Conservation (phyloP, 2,888 invertebrate species). For the Blastobasis lacticolella region DNA sequence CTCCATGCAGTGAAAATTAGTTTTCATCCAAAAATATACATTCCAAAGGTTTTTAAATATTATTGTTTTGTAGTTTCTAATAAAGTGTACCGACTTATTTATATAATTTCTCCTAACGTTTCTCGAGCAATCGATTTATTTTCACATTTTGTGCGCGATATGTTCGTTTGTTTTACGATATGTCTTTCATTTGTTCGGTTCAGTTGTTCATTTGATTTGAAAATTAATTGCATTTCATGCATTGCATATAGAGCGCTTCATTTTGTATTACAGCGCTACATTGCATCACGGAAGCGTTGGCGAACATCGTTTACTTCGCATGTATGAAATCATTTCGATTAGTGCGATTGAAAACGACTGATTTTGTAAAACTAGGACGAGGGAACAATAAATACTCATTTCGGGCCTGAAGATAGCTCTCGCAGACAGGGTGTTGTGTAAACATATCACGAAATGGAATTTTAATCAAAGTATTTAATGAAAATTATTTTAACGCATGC, state of each 20-base stretch:
- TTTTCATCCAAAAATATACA: slow-evolving; percentile 30
- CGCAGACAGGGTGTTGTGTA: slow-evolving; percentile 56
- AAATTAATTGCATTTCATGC: too few relatives aligned
- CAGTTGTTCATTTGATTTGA: too few relatives aligned
- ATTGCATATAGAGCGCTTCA: too few relatives aligned
- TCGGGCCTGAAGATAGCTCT: slow-evolving; percentile 43
- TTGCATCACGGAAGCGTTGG: too few relatives aligned
- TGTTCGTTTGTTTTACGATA: too few relatives aligned
- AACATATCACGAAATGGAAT: slow-evolving; percentile 54
- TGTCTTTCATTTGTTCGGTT: too few relatives aligned
- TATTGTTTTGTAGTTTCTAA: slow-evolving; percentile 17
- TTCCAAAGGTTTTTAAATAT: slow-evolving; percentile 31
- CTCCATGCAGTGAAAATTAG: slow-evolving; percentile 31
- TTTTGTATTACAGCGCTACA: too few relatives aligned
- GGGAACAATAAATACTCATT: slow-evolving; percentile 53
- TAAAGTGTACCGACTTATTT: slow-evolving; percentile 9
- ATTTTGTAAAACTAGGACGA: slow-evolving; percentile 38
- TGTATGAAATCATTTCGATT: slow-evolving; percentile 1
- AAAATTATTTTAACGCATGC: slow-evolving; percentile 8
- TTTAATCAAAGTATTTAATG: slow-evolving; percentile 22
- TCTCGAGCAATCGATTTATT: too few relatives aligned
- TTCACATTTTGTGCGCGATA: too few relatives aligned
- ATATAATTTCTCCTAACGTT: too few relatives aligned
- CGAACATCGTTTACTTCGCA: too few relatives aligned
- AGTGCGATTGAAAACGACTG: slow-evolving; percentile 31